Percentiles rank a stretch among this genome's conserved stretches.
phyloP scores from a whole-genome alignment of 2,113 vertebrate species.

The Probosciger aterrimus region DNA sequence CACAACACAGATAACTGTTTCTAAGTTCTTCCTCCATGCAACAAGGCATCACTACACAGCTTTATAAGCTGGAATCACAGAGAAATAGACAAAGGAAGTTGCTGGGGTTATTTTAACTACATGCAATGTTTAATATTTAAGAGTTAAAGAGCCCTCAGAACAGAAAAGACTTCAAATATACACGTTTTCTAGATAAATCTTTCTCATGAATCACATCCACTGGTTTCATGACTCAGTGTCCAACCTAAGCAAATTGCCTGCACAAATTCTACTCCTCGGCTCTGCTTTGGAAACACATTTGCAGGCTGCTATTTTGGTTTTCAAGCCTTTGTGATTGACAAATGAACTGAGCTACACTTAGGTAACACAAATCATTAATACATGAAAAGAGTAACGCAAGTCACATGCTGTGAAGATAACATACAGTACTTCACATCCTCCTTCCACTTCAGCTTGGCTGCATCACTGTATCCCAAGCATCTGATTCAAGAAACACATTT shows the following conservation, averaged over 20 bases:
- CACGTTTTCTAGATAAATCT: not conserved
- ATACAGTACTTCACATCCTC: not conserved
- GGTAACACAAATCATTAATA: not conserved
- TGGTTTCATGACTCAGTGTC: not conserved
- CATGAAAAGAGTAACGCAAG: not conserved
- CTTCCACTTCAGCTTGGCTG: not conserved
- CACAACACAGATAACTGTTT: not conserved
- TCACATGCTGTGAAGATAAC: not conserved
- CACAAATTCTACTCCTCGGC: not conserved
- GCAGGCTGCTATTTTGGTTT: slow-evolving; percentile 13
- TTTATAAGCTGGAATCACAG: not conserved
- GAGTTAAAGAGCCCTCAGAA: not conserved
- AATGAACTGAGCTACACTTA: not conserved
- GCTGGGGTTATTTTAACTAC: not conserved
- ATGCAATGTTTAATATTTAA: not conserved
- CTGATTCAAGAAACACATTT: not conserved
- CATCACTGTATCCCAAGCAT: not conserved
- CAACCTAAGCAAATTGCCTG: not conserved
- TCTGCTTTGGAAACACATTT: not conserved
- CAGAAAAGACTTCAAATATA: not conserved
- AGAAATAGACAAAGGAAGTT: not conserved
- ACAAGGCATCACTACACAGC: fast-evolving
- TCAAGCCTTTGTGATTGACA: not conserved
- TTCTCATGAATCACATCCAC: not conserved
- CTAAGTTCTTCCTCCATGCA: not conserved